Base-by-base conservation (phyloP, 1,140 invertebrate genomes). In the Zeugodacus cucurbitae region DNA sequence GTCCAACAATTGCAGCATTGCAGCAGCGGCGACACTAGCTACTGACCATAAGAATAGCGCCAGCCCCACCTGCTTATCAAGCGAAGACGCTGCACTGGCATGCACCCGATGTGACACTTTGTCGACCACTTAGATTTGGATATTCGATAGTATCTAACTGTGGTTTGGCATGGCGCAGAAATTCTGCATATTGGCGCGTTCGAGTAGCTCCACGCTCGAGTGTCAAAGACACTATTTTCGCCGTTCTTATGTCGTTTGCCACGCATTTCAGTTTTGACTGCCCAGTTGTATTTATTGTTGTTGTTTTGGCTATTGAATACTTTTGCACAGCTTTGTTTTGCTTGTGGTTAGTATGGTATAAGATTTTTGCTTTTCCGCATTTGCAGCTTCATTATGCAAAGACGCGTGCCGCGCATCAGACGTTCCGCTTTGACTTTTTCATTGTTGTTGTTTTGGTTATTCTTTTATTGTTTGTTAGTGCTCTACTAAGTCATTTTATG, bases 391-490 rank as follows among this genome's bases (percentile, higher is more conserved):
- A 92, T 92, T 92, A 92, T 92, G 91, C 91, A 91, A 91, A 92
- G 91, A 91, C 91, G 91, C 91, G 91, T 91, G 91, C 91, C 90
- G 90, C 90, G 91, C 90, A 90, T 90, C 90, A 91, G 91, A 92
- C 91, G 91, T 92, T 90, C 44, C 74, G 74, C 74, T 82, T 82
- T 82, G 26, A 44, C 22, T 82, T 44, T 82, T 48, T 48, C 10
- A 17, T 82, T 14, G 74, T 82, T 82, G n/a, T 82, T 41, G 70
- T 74, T 70, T 37, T 41, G 32, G 70, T 74, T 26, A n/a, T 7
- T 22, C 10, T 17, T 74, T 74, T 41, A n/a, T 74, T 74, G 2
- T 74, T 74, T n/a, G n/a, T 74, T 74, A 74, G 37, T 74, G 37
- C 20, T 74, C 32, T 41, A 41, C 70, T 74, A 41, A 82, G 74